phyloP scores from a whole-genome alignment of 2,888 invertebrate genomes.

The Tiliacea aurago region DNA sequence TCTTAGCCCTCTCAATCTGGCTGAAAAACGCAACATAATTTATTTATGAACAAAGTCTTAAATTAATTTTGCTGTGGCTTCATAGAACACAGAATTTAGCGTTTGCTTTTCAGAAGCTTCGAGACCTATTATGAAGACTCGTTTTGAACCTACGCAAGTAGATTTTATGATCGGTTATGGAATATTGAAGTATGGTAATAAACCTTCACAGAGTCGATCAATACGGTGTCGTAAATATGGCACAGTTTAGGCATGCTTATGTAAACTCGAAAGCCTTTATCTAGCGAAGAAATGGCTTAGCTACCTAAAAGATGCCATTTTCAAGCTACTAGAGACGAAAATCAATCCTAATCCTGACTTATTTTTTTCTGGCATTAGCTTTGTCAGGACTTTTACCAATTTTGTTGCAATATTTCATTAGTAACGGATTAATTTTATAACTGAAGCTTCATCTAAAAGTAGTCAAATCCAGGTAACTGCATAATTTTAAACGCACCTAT shows the following conservation, averaged over 20 bases:
- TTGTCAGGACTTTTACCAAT: background rate
- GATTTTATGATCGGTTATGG: conserved; percentile 38
- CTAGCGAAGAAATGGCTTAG: background rate
- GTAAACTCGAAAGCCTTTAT: conserved; percentile 13
- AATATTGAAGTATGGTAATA: conserved; percentile 46
- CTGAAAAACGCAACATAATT: conserved; percentile 1
- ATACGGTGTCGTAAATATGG: conserved; percentile 42
- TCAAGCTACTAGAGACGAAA: background rate
- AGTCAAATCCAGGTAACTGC: background rate
- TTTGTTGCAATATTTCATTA: background rate
- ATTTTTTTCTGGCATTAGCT: no score
- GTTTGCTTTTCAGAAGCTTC: conserved; percentile 9
- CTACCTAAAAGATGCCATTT: background rate
- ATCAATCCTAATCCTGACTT: background rate
- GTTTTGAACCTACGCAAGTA: conserved; percentile 36
- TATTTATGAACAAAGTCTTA: conserved; percentile 15
- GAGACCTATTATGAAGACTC: conserved; percentile 1
- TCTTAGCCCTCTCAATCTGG: conserved; percentile 14
- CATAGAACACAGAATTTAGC: conserved; percentile 4
- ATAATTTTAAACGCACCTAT: conserved; percentile 2
- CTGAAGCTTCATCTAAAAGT: background rate
- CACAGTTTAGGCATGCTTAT: conserved; percentile 27
- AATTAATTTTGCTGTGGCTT: conserved; percentile 6
- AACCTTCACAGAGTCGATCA: conserved; percentile 48
- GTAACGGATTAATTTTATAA: background rate